These are phyloP conservation scores for Ploceus nigricollis DNA, from an alignment of 2,113 vertebrate genomes.

Conservation along the genomic window DNA sequence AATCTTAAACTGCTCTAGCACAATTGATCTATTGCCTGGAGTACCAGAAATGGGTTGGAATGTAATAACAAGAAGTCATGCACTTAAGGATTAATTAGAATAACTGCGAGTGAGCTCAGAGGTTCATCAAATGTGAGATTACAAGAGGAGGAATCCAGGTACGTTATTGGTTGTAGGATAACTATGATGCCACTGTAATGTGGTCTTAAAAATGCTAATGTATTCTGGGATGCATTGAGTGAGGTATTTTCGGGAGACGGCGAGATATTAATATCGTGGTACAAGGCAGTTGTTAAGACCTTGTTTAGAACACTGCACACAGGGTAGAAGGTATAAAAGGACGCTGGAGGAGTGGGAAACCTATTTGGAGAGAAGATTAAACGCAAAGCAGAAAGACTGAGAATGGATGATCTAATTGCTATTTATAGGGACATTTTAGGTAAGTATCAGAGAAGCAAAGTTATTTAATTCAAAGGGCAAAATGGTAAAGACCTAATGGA, in stretches of 20 bases:
- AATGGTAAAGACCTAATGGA: not conserved
- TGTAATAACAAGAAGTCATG: slow-evolving; percentile 27
- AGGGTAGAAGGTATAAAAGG: not conserved
- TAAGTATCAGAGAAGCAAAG: not conserved
- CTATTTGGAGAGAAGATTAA: slow-evolving; percentile 5
- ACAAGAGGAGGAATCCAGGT: not conserved
- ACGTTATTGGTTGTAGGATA: not conserved
- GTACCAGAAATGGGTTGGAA: not conserved
- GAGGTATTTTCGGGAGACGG: not conserved
- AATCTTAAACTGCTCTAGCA: not conserved
- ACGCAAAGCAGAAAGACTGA: not conserved
- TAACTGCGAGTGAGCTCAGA: not conserved
- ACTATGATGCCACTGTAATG: not conserved
- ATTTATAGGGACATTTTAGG: not conserved
- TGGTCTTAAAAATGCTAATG: slow-evolving; percentile 53
- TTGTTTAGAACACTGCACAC: not conserved
- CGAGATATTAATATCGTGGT: slow-evolving; percentile 20
- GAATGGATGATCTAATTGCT: not conserved
- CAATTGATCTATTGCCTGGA: slow-evolving; percentile 1
- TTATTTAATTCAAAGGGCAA: not conserved
- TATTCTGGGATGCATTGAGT: slow-evolving; percentile 32
- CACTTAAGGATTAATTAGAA: slow-evolving; percentile 60
- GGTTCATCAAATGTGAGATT: slow-evolving; percentile 33
- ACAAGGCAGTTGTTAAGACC: slow-evolving; percentile 7
- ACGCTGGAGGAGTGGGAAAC: not conserved